Evolutionary conservation across 2,888 invertebrate species (phyloP), one percentile per base, ranked within the genome.

Genomic region (Thereva unica): DNA sequence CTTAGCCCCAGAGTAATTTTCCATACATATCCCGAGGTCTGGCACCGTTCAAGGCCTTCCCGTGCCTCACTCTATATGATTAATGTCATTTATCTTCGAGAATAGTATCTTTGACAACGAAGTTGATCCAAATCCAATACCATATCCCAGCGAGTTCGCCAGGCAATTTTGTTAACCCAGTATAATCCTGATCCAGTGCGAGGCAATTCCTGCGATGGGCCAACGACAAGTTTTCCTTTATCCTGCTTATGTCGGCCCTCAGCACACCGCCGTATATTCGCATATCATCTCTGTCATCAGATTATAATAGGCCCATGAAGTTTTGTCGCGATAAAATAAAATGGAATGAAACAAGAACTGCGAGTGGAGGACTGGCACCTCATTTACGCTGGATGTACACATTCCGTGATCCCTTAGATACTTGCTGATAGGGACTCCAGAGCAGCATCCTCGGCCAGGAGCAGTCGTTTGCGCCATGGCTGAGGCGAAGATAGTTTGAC

Each of bases 221-320:
- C 37, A 47, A 23, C 23, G 23, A 23, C 23, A 23, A 23, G 23
- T 23, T 23, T 23, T 23, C 23, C 2, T 23, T 23, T 23, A 23
- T 23, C 23, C 23, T 59, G 23, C 44, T 34, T 10, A n/a, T 23
- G 23, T 8, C 41, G 40, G 10, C 41, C 49, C 5, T 40, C 40
- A 49, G 41, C 50, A 50, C 50, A 50, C 49, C 41, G 50, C 35
- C 41, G 50, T 41, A 50, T 50, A 50, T 50, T 61, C 61, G 61
- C 45, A 50, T 61, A 61, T 61, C 49, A 61, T 61, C 41, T 50
- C 50, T 50, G 50, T 61, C 61, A 61, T 61, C 61, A 61, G 61
- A 61, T 61, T 50, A 61, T 61, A 61, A 61, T 61, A 61, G 61
- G 61, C 61, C 23, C 61, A 50, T 61, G 61, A 61, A 61, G 61